Conservation (phyloP, 2,888 invertebrate species). For the Pollenia amentaria region DNA sequence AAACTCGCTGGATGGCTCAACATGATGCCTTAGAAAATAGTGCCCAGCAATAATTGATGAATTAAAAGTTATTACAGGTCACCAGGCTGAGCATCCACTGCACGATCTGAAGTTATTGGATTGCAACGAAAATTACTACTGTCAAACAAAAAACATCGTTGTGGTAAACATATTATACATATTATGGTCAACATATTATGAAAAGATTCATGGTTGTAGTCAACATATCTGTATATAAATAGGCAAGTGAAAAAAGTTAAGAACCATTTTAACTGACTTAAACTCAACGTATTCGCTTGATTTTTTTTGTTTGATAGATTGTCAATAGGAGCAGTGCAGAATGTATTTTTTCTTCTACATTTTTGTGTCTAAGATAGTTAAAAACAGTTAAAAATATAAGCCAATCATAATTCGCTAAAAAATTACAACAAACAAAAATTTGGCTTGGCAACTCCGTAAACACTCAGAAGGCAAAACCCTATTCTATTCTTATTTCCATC, state of each 20-base stretch:
- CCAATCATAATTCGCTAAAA: background rate
- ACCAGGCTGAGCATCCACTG: too few relatives aligned
- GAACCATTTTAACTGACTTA: conserved; percentile 3
- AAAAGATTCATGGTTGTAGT: too few relatives aligned
- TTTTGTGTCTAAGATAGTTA: conserved; percentile 6
- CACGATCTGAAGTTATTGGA: too few relatives aligned
- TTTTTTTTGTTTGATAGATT: conserved; percentile 3
- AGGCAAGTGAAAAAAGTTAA: conserved; percentile 7
- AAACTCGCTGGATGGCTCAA: too few relatives aligned
- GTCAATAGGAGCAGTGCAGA: background rate
- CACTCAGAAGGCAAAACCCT: conserved; percentile 39
- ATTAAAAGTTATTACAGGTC: too few relatives aligned
- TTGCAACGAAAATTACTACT: too few relatives aligned
- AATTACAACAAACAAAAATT: conserved; percentile 1
- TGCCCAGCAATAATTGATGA: too few relatives aligned
- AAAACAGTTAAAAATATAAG: background rate
- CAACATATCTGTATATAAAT: background rate
- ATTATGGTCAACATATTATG: too few relatives aligned
- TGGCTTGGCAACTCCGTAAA: conserved; percentile 4
- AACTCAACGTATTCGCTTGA: conserved; percentile 6
- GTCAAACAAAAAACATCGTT: too few relatives aligned
- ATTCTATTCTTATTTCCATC: conserved; percentile 23
- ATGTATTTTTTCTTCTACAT: conserved; percentile 3
- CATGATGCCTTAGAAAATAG: too few relatives aligned
- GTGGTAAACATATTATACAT: too few relatives aligned